Conservation (phyloP, 2,888 invertebrate genomes). For the Cinara cedri region DNA sequence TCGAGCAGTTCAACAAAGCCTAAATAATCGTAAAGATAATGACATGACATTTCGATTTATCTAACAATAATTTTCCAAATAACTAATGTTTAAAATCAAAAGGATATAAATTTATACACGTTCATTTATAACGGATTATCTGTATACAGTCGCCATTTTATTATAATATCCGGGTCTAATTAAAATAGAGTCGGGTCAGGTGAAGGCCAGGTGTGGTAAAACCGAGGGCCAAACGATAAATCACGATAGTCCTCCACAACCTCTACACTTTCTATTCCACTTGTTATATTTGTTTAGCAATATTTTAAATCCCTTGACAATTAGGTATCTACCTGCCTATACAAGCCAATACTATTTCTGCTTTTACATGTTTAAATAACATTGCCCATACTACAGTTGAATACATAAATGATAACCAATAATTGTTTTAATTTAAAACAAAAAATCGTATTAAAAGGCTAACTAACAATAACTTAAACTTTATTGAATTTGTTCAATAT, state of each 20-base stretch:
- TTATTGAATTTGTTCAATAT: no score
- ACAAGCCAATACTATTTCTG: slow-evolving; percentile 13
- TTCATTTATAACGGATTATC: slow-evolving; percentile 45
- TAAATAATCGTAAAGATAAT: background rate
- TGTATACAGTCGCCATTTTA: slow-evolving; percentile 16
- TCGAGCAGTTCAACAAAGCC: background rate
- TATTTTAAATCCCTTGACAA: slow-evolving; percentile 56
- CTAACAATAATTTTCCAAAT: slow-evolving; percentile 15
- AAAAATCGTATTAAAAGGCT: slow-evolving; percentile 2
- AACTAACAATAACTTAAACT: no score
- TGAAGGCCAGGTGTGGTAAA: slow-evolving; percentile 46
- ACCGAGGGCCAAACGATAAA: slow-evolving; percentile 42
- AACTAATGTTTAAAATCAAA: slow-evolving; percentile 25
- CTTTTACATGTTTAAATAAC: slow-evolving; percentile 31
- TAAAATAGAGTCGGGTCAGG: slow-evolving; percentile 51
- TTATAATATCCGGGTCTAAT: slow-evolving; percentile 48
- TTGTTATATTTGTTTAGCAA: slow-evolving; percentile 43
- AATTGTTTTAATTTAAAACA: slow-evolving; percentile 36
- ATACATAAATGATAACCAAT: slow-evolving; percentile 32
- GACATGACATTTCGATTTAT: background rate
- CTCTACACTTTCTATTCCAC: slow-evolving; percentile 33
- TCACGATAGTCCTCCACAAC: slow-evolving; percentile 26
- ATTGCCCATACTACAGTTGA: slow-evolving; percentile 27
- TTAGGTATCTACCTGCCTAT: background rate
- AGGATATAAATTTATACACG: slow-evolving; percentile 27